Evolutionary conservation across 2,113 vertebrate genomes (phyloP).

Genomic region (Bubo scandiacus): DNA sequence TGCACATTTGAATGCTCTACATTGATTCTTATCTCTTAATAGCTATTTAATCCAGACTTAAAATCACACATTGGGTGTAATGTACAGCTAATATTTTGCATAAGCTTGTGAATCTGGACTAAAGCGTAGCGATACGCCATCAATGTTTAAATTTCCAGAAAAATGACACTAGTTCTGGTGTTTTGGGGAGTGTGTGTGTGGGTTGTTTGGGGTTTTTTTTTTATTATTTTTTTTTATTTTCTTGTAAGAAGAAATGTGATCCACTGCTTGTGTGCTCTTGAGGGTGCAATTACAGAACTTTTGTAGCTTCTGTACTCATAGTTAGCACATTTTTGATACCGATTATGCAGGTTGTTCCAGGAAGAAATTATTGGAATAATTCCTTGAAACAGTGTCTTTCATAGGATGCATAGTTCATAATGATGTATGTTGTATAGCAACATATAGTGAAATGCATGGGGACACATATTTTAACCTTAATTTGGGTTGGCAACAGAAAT

Average conservation of each 20-base stretch:
- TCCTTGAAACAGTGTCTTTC: not conserved
- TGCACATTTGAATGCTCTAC: not conserved
- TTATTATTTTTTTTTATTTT: not conserved
- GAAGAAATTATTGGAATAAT: not conserved
- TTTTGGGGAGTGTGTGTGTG: too few relatives aligned
- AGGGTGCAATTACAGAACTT: not conserved
- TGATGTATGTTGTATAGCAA: not conserved
- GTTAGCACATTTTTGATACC: not conserved
- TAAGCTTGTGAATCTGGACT: not conserved
- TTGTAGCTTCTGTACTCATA: not conserved
- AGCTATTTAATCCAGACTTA: slow-evolving; percentile 29
- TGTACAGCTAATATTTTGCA: not conserved
- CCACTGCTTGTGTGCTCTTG: not conserved
- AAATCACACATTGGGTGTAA: slow-evolving; percentile 6
- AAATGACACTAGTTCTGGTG: not conserved
- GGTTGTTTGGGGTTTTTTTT: too few relatives aligned
- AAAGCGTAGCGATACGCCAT: not conserved
- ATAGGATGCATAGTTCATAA: not conserved
- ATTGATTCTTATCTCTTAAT: slow-evolving; percentile 2
- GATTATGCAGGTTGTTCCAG: not conserved
- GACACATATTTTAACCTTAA: not conserved
- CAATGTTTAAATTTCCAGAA: not conserved
- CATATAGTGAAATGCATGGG: not conserved
- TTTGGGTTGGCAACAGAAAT: not conserved
- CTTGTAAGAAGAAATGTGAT: not conserved